These are phyloP conservation scores for Seriola dumerili DNA, from an alignment of 2,113 vertebrate genomes.

Conservation along the genomic window DNA sequence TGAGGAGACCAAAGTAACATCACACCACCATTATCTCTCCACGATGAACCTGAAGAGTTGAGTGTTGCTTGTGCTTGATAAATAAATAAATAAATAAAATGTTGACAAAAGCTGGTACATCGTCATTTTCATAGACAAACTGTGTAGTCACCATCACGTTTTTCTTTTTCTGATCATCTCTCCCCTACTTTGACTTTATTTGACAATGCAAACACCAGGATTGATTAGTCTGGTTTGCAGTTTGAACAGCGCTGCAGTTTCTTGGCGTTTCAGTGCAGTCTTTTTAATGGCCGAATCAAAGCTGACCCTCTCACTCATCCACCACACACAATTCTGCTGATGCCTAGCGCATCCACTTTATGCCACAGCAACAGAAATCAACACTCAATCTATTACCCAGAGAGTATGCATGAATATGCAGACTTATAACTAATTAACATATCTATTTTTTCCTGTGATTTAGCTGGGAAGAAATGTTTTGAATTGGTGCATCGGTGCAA, in stretches of 20 bases:
- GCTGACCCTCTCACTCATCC: conserved; percentile 30
- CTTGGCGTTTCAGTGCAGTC: conserved; percentile 33
- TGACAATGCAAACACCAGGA: conserved; percentile 31
- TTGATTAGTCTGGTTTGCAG: conserved; percentile 45
- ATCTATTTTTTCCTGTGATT: neutral
- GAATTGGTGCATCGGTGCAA: neutral
- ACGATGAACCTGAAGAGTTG: neutral
- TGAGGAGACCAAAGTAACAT: neutral
- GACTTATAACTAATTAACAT: conserved; percentile 2
- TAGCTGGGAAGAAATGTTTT: neutral
- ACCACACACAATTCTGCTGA: conserved; percentile 62
- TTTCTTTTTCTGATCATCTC: conserved; percentile 1
- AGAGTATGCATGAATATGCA: conserved; percentile 24
- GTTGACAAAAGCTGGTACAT: neutral
- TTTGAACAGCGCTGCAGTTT: conserved; percentile 68
- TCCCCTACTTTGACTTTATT: conserved; percentile 29
- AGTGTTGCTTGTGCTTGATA: neutral
- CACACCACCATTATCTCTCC: neutral
- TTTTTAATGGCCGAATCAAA: conserved; percentile 67
- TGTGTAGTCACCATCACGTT: neutral
- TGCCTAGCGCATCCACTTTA: conserved; percentile 28
- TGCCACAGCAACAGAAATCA: conserved; percentile 47
- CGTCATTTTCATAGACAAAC: neutral
- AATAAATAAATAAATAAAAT: too few relatives aligned
- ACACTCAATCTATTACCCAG: conserved; percentile 15